Conservation (phyloP, 1,140 invertebrate genomes). For the Drosophila mauritiana region DNA sequence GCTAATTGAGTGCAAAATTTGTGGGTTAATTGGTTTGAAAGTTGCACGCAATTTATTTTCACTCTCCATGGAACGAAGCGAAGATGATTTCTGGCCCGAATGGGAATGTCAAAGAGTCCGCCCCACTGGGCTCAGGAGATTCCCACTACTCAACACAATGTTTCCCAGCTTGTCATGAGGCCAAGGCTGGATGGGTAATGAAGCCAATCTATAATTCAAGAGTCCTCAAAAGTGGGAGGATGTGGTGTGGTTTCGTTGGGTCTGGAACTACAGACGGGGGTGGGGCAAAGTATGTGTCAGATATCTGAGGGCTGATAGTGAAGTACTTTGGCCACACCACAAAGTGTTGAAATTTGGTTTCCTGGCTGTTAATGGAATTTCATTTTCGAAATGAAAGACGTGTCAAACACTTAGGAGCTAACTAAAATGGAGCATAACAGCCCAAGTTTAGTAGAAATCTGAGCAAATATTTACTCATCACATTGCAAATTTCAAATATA, state of each 20-base stretch:
- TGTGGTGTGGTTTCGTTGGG: conserved; percentile 33
- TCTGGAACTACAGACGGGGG: background rate
- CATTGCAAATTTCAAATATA: too few species aligned
- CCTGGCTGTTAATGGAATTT: conserved; percentile 18
- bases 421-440: background rate
- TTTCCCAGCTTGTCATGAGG: conserved; percentile 73
- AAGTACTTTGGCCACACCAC: conserved; percentile 25
- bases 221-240: conserved; percentile 26
- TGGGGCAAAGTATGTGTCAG: conserved; percentile 8
- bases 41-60: conserved; percentile 59
- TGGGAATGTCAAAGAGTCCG: conserved; percentile 17
- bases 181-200: conserved; percentile 65
- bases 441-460: too few species aligned
- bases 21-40: conserved; percentile 72
- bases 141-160: conserved; percentile 39
- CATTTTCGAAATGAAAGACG: conserved; percentile 12
- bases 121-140: conserved; percentile 1
- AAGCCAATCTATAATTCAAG: conserved; percentile 68
- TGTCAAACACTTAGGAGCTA: background rate
- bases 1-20: conserved; percentile 77
- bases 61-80: conserved; percentile 26
- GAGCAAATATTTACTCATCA: too few species aligned
- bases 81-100: conserved; percentile 5
- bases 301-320: conserved; percentile 6
- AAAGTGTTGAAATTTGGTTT: conserved; percentile 29